Evolutionary conservation across 2,888 invertebrate species (phyloP), one percentile per base, ranked within the genome.

Genomic region (Brachyptera risi): DNA sequence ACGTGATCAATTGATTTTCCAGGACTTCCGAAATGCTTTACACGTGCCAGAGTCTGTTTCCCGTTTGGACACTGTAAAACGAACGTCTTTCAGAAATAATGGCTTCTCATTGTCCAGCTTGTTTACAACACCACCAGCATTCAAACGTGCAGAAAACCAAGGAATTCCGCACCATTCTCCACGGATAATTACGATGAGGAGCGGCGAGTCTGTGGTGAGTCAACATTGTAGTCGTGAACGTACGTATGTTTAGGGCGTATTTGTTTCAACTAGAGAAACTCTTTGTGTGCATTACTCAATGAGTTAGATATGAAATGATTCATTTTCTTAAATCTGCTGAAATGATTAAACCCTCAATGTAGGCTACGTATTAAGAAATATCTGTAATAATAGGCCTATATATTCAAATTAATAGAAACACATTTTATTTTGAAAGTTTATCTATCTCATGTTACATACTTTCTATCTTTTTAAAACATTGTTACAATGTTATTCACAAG

Each of bases 21-120:
- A 87, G 87, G 85, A 86, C 69, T 86, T 87, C 70, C 81, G 81
- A 68, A 80, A 83, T 69, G 79, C 82, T 47, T 71, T 87, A 63
- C 78, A 78, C 35, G 78, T 82, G 21, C 79, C 83, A 0, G 82
- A 83, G 31, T 70, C 73, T 7, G 62, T 70, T 15, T 65, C 72
- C 23, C 71, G 75, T 57, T 65, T 73, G 15, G 71, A 72, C 38
- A 72, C 75, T 0, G 72, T 73, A 4, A 72, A 72, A 44, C 68
- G 73, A 68, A 72, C 73, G 19, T 74, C 75, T 2, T 74, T 75
- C 64, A 61, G 63, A 15, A 71, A 73, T 54, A 74, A 75, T 1
- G 65, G 73, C 42, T 71, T 71, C n/a, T 74, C 73, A 56, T 67
- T 75, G 44, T 68, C 73, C 1, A 72, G 66, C 62, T 70, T 73